Base-by-base conservation (phyloP, 37 sponge, comb jelly and placozoan species). In the Dysidea cf. avara region DNA sequence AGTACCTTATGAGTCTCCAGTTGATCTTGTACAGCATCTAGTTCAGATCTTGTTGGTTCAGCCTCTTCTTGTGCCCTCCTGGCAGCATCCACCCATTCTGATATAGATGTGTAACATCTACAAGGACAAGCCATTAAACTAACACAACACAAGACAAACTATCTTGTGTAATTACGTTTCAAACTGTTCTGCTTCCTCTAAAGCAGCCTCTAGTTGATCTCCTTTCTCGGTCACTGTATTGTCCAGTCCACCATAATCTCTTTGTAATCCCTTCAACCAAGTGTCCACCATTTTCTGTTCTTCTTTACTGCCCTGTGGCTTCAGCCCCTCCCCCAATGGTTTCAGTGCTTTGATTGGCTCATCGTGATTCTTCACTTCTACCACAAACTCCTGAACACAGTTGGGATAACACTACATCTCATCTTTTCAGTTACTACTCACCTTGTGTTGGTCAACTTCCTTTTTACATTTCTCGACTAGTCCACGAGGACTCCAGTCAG, bases 1-100 rank as follows among this genome's bases (percentile, higher is more conserved):
- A 43, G 33, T 39, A 87, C 88, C 83, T 85, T 85, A 49, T 90
- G 75, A n/a, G 74, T 74, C 53, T 77, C 83, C 79, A 93, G 68
- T 51, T 89, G 86, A 47, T 81, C 57, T 39, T 81, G 75, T 62
- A 93, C 83, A 1, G 43, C 72, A 61, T 81, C 72, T 48, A 78
- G 77, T 40, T 93, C 94, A 14, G 87, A 77, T 43, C 68, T 78
- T 22, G 77, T 82, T 21, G 86, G 79, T n/a, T 77, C 86, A 59
- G 73, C 60, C 20, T 29, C 46, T 43, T 60, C 65, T 46, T 68
- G 75, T n/a, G 49, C n/a, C n/a, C n/a, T n/a, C n/a, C n/a, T n/a
- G n/a, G n/a, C n/a, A n/a, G n/a, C n/a, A n/a, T n/a, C n/a, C n/a
- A n/a, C n/a, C n/a, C n/a, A n/a, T n/a, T n/a, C n/a, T n/a, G n/a